These are phyloP conservation scores for Poeciliopsis retropinna DNA, from an alignment of 2,113 vertebrate genomes.

Conservation along the genomic window DNA sequence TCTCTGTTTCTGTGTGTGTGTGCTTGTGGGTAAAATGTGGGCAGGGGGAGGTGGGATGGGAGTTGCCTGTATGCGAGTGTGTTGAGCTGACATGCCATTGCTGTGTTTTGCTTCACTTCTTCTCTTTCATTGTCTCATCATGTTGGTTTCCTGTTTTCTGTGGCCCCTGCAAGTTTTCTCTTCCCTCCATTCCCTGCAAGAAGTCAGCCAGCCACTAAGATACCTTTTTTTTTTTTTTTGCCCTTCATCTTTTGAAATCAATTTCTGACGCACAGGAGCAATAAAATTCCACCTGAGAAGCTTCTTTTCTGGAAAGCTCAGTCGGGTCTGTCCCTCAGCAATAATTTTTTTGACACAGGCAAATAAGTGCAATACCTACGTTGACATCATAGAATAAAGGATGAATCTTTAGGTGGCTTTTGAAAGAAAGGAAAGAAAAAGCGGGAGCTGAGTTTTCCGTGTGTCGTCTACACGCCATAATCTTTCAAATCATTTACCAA, in stretches of 20 bases:
- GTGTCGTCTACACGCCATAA: background rate
- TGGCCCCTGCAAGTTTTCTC: conserved; percentile 24
- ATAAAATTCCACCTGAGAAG: conserved; percentile 8
- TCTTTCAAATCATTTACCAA: background rate
- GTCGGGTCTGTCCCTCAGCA: background rate
- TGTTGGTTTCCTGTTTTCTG: conserved; percentile 72
- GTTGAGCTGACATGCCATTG: conserved; percentile 59
- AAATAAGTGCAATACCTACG: background rate
- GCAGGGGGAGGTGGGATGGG: conserved; percentile 41
- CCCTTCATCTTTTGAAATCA: conserved; percentile 13
- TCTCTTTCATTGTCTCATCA: conserved; percentile 44
- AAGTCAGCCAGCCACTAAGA: conserved; percentile 3
- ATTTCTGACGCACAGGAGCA: background rate
- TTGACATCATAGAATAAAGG: conserved; percentile 1
- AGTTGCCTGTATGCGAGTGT: conserved; percentile 39
- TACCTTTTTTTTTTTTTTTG: conserved; percentile 2
- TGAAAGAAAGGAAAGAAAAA: background rate
- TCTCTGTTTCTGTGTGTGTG: conserved; percentile 62
- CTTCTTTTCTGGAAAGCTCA: conserved; percentile 15
- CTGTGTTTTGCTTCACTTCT: conserved; percentile 62
- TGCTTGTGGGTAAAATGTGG: conserved; percentile 62
- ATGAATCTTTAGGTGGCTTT: background rate
- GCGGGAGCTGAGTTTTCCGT: conserved; percentile 16
- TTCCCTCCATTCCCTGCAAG: conserved; percentile 19
- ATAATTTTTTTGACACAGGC: conserved; percentile 13